Conservation (phyloP, 2,113 vertebrate genomes). For the Peromyscus polionotus region DNA sequence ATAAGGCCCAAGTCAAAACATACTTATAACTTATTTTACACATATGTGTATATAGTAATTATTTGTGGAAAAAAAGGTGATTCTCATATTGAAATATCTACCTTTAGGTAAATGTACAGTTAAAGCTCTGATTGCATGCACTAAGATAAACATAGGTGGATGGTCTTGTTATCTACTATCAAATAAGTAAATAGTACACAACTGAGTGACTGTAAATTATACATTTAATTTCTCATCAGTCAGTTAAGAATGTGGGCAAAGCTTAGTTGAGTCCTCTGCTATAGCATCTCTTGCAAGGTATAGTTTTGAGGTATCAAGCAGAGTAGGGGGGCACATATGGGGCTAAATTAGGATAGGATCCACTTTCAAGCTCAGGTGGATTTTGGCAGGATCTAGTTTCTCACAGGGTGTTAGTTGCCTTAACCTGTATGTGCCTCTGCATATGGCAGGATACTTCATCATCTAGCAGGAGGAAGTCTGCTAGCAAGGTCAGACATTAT, state of each 20-base stretch:
- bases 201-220: neutral
- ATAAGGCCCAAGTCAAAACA: neutral
- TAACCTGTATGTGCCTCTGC: neutral
- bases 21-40: neutral
- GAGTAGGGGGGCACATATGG: neutral
- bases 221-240: neutral
- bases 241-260: neutral
- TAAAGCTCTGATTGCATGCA: neutral
- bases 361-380: neutral
- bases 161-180: neutral
- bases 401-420: neutral
- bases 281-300: neutral
- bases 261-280: neutral
- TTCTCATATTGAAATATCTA: neutral
- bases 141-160: neutral
- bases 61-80: neutral
- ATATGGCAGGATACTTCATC: neutral
- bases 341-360: neutral
- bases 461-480: neutral
- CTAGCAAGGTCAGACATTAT: neutral
- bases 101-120: neutral
- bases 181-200: neutral
- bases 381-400: neutral
- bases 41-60: neutral
- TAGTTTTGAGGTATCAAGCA: neutral